Conservation (phyloP, 2,797 vertebrate species). For the Carcharodon carcharias region DNA sequence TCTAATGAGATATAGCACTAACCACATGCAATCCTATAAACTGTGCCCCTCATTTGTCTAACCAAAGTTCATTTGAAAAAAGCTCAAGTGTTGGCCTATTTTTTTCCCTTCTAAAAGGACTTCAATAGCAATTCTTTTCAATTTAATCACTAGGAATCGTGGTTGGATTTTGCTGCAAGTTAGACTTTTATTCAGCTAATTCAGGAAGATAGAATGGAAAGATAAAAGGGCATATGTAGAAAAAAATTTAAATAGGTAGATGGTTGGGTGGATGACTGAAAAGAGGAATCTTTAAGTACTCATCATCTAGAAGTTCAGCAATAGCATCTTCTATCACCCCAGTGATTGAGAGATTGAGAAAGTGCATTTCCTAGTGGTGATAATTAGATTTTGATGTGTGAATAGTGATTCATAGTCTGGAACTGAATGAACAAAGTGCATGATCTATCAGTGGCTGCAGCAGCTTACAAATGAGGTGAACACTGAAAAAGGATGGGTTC, state of each 20-base stretch:
- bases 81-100: neutral
- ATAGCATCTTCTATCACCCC: neutral
- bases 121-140: neutral
- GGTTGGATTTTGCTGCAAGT: neutral
- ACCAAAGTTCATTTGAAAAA: neutral
- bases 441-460: neutral
- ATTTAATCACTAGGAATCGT: neutral
- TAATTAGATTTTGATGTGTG: slow-evolving; percentile 26
- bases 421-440: neutral
- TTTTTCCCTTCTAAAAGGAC: neutral
- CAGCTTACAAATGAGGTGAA: neutral
- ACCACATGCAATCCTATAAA: neutral
- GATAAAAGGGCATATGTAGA: neutral
- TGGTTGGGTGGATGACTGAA: neutral
- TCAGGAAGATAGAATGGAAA: neutral
- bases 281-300: neutral
- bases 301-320: slow-evolving; percentile 1
- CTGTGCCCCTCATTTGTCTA: neutral
- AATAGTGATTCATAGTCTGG: slow-evolving; percentile 21
- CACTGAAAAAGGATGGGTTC: neutral
- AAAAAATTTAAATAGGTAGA: neutral
- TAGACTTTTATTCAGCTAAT: neutral
- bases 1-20: neutral
- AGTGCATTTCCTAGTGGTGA: neutral
- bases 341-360: neutral